Base-by-base conservation (phyloP, 1,140 invertebrate species). In the Pogonognathellus flavescens region DNA sequence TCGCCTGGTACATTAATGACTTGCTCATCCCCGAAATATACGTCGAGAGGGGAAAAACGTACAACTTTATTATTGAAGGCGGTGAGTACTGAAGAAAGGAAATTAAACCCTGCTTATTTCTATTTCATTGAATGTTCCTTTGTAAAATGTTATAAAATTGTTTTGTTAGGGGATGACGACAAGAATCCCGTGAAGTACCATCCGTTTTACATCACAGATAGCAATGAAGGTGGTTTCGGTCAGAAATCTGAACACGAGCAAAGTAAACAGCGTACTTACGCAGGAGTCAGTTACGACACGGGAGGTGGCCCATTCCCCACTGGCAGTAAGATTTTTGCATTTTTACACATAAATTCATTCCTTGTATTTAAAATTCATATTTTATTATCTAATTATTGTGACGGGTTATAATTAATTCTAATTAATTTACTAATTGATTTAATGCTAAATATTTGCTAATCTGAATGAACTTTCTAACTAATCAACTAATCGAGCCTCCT, bases 1-100 rank as follows among this genome's bases (percentile, higher is more conserved):
- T 97, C 86, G 95, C 95, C 11, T 98, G 96, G 96, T 98, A 97
- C 91, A 95, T 98, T 88, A 98, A 99, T 90, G 96, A 97, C 89
- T 91, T 94, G 87, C 92, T 98, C 9, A 96, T 97, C 87, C 97
- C 97, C 0, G 96, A 98, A 90, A 92, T 98, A 9, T 96, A 95
- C 81, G 95, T 99, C 57, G 95, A 97, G 90, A 91, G 97, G 84
- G 97, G 96, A 49, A 92, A 95, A 90, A 97, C 95, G 0, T 98
- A 98, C 91, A 95, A 94, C 59, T 98, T 98, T 89, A 91, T 93
- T 16, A 94, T 97, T 1, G 95, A 97, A 91, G 95, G 95, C 86
- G 96, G 96, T 88, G 93, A 70, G 41, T 52, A 70, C 10, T 25
- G 8, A 57, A n/a, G n/a, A n/a, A n/a, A n/a, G n/a, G n/a, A n/a